A percentile compares a stretch with the other conserved stretches of the same genome.
These are phyloP conservation scores for Sclerurus mexicanus DNA, from an alignment of 2,113 vertebrate genomes.

Conservation along the genomic window DNA sequence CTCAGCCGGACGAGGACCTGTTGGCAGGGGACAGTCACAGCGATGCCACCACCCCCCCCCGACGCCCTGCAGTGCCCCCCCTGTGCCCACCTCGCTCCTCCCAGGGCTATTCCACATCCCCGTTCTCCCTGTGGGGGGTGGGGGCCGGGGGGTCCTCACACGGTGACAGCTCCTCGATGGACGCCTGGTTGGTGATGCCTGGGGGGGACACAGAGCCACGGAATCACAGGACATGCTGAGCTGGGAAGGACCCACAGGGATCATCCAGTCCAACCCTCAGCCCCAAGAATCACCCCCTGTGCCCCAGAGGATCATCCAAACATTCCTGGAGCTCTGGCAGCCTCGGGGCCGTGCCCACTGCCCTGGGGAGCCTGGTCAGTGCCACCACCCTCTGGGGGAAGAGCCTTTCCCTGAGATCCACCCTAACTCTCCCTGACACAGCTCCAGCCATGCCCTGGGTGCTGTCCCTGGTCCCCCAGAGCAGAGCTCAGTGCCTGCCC, in stretches of 20 bases:
- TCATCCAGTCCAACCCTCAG: too few relatives aligned
- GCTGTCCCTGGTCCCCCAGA: too few relatives aligned
- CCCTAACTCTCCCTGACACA: not conserved
- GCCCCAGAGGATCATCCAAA: too few relatives aligned
- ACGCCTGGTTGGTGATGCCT: conserved; percentile 82
- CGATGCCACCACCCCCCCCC: fast-evolving
- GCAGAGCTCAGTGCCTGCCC: too few relatives aligned
- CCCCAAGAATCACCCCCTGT: not conserved
- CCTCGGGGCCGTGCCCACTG: too few relatives aligned
- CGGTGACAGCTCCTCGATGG: conserved; percentile 74
- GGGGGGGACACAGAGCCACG: not conserved
- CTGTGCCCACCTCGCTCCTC: not conserved
- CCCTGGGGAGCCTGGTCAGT: too few relatives aligned
- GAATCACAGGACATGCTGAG: not conserved
- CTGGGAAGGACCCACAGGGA: too few relatives aligned
- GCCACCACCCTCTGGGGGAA: too few relatives aligned
- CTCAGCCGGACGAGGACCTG: not conserved
- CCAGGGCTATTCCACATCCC: conserved; percentile 72
- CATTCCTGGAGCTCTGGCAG: too few relatives aligned
- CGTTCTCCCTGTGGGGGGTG: conserved; percentile 68
- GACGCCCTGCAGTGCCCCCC: fast-evolving
- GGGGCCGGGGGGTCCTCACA: conserved; percentile 63
- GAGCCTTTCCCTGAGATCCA: too few relatives aligned
- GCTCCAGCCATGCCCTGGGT: not conserved
- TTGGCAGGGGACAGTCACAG: not conserved